These are phyloP conservation scores for Pelagia noctiluca DNA, from an alignment of 30 jellyfish, hydroid and myxozoan genomes.

Conservation along the genomic window DNA sequence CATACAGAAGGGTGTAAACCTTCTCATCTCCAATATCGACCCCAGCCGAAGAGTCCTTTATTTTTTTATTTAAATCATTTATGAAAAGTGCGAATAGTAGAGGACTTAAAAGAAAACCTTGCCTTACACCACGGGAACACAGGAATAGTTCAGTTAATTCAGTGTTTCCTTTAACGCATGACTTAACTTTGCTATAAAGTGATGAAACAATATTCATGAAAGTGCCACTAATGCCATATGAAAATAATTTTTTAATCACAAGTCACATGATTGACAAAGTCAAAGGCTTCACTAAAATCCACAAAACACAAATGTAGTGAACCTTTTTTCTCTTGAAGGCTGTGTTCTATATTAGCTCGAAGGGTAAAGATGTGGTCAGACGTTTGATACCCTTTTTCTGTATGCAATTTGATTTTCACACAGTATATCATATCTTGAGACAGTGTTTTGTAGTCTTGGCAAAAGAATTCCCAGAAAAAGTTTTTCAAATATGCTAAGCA, in stretches of 20 bases:
- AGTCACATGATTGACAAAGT: not conserved
- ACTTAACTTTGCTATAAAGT: constrained; percentile 19
- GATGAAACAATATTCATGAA: not conserved
- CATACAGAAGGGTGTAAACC: constrained; percentile 6
- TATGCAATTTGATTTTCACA: not conserved
- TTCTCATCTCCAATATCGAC: constrained; percentile 3
- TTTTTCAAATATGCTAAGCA: not conserved
- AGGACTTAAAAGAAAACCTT: constrained; percentile 48
- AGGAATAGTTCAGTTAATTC: constrained; percentile 8
- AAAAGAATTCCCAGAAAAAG: not conserved
- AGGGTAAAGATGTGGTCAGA: constrained; percentile 23
- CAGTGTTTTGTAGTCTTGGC: too few relatives aligned
- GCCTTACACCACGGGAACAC: constrained; percentile 26
- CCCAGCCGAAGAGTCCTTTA: not conserved
- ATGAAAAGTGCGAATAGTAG: constrained; percentile 29
- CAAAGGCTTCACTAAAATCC: not conserved
- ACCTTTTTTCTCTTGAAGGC: not conserved
- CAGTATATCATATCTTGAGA: too few relatives aligned
- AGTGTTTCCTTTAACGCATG: constrained; percentile 16
- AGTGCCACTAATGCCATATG: constrained; percentile 13
- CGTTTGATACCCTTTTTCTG: too few relatives aligned
- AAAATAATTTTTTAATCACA: not conserved
- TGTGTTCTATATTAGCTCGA: constrained; percentile 13
- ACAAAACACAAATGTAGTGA: constrained; percentile 9
- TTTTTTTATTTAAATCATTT: constrained; percentile 24